Percentiles rank a stretch among this genome's conserved stretches.
Evolutionary conservation across 1,140 invertebrate species (phyloP).

Genomic region (Ooceraea biroi): DNA sequence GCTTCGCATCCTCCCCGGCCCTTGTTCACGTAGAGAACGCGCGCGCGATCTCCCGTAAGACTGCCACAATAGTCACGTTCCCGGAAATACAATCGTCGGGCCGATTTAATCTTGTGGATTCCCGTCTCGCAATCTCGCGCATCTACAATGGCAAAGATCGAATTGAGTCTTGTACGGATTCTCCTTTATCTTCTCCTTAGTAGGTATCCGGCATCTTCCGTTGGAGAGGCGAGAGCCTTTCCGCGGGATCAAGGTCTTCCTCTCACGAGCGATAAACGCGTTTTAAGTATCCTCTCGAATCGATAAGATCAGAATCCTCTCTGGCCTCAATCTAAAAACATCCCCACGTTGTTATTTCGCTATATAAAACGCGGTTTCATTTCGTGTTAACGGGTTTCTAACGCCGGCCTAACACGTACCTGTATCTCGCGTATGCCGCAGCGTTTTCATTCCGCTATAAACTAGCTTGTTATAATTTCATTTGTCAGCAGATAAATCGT

Average conservation of each 20-base stretch:
- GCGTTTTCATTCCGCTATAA: too few relatives aligned
- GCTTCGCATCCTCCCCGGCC: constrained; percentile 57
- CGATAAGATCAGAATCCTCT: not conserved
- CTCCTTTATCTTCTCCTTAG: constrained; percentile 34
- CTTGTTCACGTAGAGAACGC: constrained; percentile 56
- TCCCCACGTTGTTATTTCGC: not conserved
- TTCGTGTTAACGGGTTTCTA: too few relatives aligned
- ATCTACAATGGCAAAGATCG: constrained; percentile 69
- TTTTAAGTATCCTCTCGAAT: not conserved
- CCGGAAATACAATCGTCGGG: constrained; percentile 77
- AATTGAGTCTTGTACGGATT: constrained; percentile 38
- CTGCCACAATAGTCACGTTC: constrained; percentile 77
- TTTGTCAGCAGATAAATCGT: too few relatives aligned
- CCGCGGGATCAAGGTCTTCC: not conserved
- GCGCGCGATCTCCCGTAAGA: constrained; percentile 59
- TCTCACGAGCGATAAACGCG: not conserved
- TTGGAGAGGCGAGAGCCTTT: not conserved
- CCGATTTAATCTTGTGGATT: constrained; percentile 75
- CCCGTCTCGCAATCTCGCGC: constrained; percentile 59
- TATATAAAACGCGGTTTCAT: not conserved
- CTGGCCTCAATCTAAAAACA: not conserved
- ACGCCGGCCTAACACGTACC: too few relatives aligned
- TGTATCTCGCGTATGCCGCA: too few relatives aligned
- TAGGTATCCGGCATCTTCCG: constrained; percentile 1
- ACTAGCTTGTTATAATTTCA: too few relatives aligned